These are phyloP conservation scores for Cheilosia impressa DNA, from an alignment of 2,888 invertebrate species.

Conservation along the genomic window DNA sequence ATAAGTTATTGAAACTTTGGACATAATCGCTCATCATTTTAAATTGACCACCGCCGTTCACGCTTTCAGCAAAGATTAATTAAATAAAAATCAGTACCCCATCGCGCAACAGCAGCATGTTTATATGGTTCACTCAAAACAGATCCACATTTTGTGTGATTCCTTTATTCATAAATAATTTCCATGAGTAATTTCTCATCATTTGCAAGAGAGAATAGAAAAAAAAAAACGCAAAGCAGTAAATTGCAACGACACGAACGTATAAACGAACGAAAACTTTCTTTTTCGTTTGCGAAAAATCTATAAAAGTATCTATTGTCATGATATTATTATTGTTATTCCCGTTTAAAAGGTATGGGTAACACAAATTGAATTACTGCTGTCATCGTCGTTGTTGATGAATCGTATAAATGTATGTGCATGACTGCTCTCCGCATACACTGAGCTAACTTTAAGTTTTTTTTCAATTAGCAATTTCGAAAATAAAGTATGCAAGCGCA, in stretches of 20 bases:
- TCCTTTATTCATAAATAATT: constrained; percentile 55
- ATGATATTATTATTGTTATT: constrained; percentile 47
- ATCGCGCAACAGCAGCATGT: constrained; percentile 13
- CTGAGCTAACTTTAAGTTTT: constrained; percentile 24
- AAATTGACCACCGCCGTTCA: constrained; percentile 34
- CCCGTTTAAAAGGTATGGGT: constrained; percentile 20
- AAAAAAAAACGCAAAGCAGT: constrained; percentile 25
- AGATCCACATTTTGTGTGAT: constrained; percentile 53
- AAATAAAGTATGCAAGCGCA: constrained; percentile 30
- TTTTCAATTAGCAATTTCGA: constrained; percentile 51
- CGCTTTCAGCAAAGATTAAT: constrained; percentile 50
- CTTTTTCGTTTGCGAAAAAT: constrained; percentile 66
- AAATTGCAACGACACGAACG: constrained; percentile 47
- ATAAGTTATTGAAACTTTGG: constrained; percentile 13
- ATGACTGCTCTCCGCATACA: constrained; percentile 37
- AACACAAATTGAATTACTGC: constrained; percentile 45
- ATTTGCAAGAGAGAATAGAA: constrained; percentile 22
- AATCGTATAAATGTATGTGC: constrained; percentile 12
- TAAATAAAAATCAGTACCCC: constrained; percentile 45
- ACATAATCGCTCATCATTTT: constrained; percentile 10
- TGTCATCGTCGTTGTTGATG: constrained; percentile 26
- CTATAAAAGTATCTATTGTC: constrained; percentile 55
- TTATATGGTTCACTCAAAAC: constrained; percentile 56
- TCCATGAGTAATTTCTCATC: constrained; percentile 59
- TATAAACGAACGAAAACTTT: constrained; percentile 60